Evolutionary conservation across 2,797 vertebrate species (phyloP).

Genomic region (Nyctibius grandis): DNA sequence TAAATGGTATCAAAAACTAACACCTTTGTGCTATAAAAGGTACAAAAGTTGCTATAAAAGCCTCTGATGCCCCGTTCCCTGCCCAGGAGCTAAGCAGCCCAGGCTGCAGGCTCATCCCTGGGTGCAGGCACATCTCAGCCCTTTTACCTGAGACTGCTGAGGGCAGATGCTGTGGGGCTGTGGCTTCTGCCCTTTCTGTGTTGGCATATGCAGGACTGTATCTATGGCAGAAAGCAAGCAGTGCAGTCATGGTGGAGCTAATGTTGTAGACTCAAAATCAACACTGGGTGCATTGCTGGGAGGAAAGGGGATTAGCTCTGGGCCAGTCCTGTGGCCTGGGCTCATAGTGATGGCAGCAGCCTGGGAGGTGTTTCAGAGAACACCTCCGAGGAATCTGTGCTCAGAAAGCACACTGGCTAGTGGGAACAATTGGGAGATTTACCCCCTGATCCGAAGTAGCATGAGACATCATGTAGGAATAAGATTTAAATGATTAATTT

Average conservation of each 20-base stretch:
- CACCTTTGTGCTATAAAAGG: not conserved
- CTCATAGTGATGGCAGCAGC: not conserved
- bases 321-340: not conserved
- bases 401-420: not conserved
- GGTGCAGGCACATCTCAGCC: not conserved
- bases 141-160: not conserved
- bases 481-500: constrained; percentile 35
- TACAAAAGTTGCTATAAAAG: not conserved
- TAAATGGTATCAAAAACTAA: not conserved
- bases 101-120: not conserved
- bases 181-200: not conserved
- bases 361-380: not conserved
- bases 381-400: not conserved
- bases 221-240: not conserved
- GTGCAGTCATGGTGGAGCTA: accelerated
- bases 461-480: not conserved
- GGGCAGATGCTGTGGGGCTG: not conserved
- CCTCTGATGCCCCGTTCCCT: not conserved
- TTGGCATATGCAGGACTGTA: accelerated
- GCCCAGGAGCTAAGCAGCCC: not conserved
- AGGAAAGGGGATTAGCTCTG: not conserved
- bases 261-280: not conserved
- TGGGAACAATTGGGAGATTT: not conserved
- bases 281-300: no score
- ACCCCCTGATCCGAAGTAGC: not conserved